Base-by-base conservation (phyloP, 2,888 invertebrate species). In the Syrista parreyssii region DNA sequence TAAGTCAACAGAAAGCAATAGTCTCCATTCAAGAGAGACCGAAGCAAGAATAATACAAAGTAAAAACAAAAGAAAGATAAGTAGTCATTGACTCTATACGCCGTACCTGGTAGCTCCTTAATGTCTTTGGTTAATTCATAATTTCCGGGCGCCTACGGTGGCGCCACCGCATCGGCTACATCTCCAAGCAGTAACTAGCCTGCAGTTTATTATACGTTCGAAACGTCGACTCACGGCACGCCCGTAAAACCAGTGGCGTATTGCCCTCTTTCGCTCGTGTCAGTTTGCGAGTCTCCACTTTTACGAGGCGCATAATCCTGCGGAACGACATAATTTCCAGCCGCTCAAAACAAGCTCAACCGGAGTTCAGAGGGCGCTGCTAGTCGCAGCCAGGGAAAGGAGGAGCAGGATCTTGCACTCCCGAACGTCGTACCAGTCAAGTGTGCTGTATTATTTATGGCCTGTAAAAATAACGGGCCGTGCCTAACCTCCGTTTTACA, bases 271-370 rank as follows among this genome's bases (percentile, higher is more conserved):
- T 32, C 71, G 71, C 33, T 32, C 71, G 71, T 71, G 71, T 71
- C 33, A 55, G 40, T 55, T 55, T 55, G 40, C 40, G 40, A 55
- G 40, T 55, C 15, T 55, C 40, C 40, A 71, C 31, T 71, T 71
- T 71, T 71, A 71, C 71, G 71, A 71, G 71, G 31, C 71, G 71
- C 31, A 71, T 71, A 71, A 71, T 71, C 71, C 71, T 32, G 71
- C 71, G 71, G 71, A 71, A 71, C 71, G 71, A 33, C 71, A 71
- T 71, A 71, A 71, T 71, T 71, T 32, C 12, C 71, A 12, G 31
- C 12, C 30, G 71, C 31, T 71, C 71, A 71, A 71, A 71, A 71
- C 71, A 71, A 31, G 33, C 40, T 55, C 40, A 55, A 55, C 40
- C 2, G 40, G 40, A 9, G 40, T 55, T 55, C 71, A 33, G 71